Base-by-base conservation (phyloP, 2,888 invertebrate species). In the Clunio marinus region DNA sequence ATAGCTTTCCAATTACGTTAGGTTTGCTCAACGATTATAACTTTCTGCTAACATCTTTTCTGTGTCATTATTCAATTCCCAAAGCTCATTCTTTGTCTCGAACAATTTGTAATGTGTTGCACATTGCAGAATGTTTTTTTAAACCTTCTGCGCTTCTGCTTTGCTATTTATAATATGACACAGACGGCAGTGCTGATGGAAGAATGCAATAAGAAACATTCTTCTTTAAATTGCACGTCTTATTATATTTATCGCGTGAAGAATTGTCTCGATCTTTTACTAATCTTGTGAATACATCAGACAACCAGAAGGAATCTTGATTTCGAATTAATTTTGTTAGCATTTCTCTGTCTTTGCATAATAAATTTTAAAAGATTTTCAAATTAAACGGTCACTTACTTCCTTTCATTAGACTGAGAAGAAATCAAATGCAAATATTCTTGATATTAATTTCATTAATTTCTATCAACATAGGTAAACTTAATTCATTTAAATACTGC, bases 1-100 rank as follows among this genome's bases (percentile, higher is more conserved):
- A 37, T 37, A 60, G 37, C 60, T 60, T 60, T 60, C 60, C 37
- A 60, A 60, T 37, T 37, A 60, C 60, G 60, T 37, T 60, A 20
- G 3, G 22, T 37, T 22, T 60, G n/a, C 27, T 24, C 25, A n/a
- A 57, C 13, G n/a, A n/a, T n/a, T n/a, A n/a, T n/a, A 24, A 57
- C 25, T 57, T n/a, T 60, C 10, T 13, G 4, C 57, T 17, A 45
- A 13, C n/a, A n/a, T n/a, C n/a, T n/a, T 51, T 51, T 57, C 25
- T 57, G 27, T 57, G 57, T 57, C 57, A 60, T 60, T 51, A 51
- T 51, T 22, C 51, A 51, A 51, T n/a, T 51, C 51, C 8, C 51
- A 2, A 7, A 22, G 51, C 2, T 15, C 41, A n/a, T 41, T 41
- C 41, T 41, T 41, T 41, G 41, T 41, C 41, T 22, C 51, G n/a